Base-by-base conservation (phyloP, 2,888 invertebrate genomes). In the Ormyrus pomaceus region DNA sequence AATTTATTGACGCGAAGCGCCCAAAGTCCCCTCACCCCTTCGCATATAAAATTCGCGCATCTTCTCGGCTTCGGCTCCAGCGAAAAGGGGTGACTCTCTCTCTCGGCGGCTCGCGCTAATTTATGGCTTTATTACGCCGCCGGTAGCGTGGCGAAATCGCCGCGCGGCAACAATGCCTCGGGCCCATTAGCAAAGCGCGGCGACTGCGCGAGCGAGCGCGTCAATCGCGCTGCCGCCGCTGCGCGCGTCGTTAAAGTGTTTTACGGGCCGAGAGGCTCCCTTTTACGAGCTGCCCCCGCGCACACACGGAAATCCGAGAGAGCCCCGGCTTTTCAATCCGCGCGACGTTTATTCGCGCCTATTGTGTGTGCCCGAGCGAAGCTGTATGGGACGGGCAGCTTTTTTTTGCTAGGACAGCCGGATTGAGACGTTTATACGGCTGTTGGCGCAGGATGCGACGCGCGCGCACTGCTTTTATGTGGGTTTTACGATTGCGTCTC, bases 161-260 rank as follows among this genome's bases (percentile, higher is more conserved):
- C 7, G 48, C 13, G 5, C 9, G 51, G 46, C 34, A 48, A 46
- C 64, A 58, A 77, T 65, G 58, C 46, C 51, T 9, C 9, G 64
- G 64, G 77, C 66, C 70, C 71, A 46, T 76, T 76, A 65, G 70
- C 65, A 13, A 53, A n/a, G 10, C 48, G 2, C 53, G 53, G 8
- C 46, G 11, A n/a, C n/a, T n/a, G 58, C 1, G 11, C 48, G 65
- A 58, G 34, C 71, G 71, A 50, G 48, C 11, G 68, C 79, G 70
- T 56, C 72, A 66, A 68, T 73, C 56, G 48, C 55, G 61, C 61
- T 50, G 19, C 61, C 56, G 19, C 19, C 19, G 19, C 19, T 19
- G 19, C 46, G 19, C 70, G 50, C 65, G 74, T 82, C 81, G 81
- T 82, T 82, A 80, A 82, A 80, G 75, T 79, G 79, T 78, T 81